Conservation (phyloP, 2,888 invertebrate species). For the Lycocerus yunnanus region DNA sequence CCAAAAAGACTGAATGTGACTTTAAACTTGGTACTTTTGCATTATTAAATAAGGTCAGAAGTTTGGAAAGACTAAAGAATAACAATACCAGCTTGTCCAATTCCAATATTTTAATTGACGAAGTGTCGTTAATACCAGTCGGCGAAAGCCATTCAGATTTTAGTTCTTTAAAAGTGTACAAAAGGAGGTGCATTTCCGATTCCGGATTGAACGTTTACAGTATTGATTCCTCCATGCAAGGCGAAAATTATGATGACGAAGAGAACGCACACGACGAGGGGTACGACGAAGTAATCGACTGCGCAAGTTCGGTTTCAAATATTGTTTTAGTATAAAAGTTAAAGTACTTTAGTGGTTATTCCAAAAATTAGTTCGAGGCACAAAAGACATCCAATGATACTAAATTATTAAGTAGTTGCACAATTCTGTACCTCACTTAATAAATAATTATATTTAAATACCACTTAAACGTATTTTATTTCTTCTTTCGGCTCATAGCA, state of each 20-base stretch:
- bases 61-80: conserved; percentile 45
- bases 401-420: conserved; percentile 10
- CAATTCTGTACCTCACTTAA: conserved; percentile 15
- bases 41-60: conserved; percentile 46
- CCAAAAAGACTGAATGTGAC: conserved; percentile 50
- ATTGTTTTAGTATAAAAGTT: conserved; percentile 49
- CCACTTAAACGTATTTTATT: neutral
- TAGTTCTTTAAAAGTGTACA: conserved; percentile 55
- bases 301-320: conserved; percentile 50
- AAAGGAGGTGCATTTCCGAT: conserved; percentile 43
- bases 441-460: conserved; percentile 12
- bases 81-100: conserved; percentile 19
- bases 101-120: conserved; percentile 46
- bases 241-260: conserved; percentile 53
- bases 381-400: neutral
- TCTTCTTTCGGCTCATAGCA: neutral
- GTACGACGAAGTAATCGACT: conserved; percentile 77
- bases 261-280: conserved; percentile 83
- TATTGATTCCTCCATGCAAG: conserved; percentile 56
- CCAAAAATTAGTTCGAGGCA: neutral
- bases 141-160: conserved; percentile 53
- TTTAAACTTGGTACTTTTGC: conserved; percentile 55
- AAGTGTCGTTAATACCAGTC: conserved; percentile 55
- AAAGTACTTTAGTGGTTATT: neutral
- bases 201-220: conserved; percentile 53